phyloP scores from a whole-genome alignment of 2,888 invertebrate species.

The Patella depressa region DNA sequence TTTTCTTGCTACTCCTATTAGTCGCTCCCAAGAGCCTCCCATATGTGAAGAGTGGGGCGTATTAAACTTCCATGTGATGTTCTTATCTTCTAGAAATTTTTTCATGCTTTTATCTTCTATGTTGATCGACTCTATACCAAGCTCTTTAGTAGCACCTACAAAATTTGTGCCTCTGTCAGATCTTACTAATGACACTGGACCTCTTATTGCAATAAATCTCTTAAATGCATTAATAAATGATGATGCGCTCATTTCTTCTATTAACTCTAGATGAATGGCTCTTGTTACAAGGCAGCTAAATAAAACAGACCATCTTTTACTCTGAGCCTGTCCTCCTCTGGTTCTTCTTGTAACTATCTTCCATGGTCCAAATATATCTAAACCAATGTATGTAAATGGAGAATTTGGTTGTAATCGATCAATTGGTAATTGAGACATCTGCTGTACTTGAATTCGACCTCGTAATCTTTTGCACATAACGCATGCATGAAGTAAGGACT shows the following conservation, averaged over 20 bases:
- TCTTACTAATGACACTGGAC: not conserved
- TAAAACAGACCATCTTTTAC: slow-evolving; percentile 39
- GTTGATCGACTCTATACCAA: not conserved
- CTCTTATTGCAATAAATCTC: slow-evolving; percentile 33
- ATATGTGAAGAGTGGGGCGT: slow-evolving; percentile 38
- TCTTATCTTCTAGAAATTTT: not conserved
- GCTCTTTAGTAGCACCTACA: not conserved
- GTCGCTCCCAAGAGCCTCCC: slow-evolving; percentile 36
- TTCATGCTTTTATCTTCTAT: slow-evolving; percentile 1
- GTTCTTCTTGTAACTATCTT: slow-evolving; percentile 32
- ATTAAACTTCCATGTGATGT: slow-evolving; percentile 35
- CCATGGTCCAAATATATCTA: slow-evolving; percentile 42
- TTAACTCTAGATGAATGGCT: slow-evolving; percentile 42
- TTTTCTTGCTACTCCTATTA: slow-evolving; percentile 33
- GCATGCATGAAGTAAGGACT: slow-evolving; percentile 27
- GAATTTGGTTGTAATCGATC: slow-evolving; percentile 31
- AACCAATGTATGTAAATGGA: slow-evolving; percentile 34
- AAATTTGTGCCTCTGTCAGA: not conserved
- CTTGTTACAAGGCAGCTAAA: slow-evolving; percentile 39
- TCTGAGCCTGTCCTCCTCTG: slow-evolving; percentile 31
- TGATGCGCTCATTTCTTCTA: slow-evolving; percentile 39
- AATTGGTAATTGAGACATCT: slow-evolving; percentile 36
- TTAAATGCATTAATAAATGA: slow-evolving; percentile 43
- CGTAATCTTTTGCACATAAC: slow-evolving; percentile 30
- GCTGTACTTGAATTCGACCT: slow-evolving; percentile 24